Base-by-base conservation (phyloP, 2,888 invertebrate genomes). In the Hirtodrosophila trivittata region DNA sequence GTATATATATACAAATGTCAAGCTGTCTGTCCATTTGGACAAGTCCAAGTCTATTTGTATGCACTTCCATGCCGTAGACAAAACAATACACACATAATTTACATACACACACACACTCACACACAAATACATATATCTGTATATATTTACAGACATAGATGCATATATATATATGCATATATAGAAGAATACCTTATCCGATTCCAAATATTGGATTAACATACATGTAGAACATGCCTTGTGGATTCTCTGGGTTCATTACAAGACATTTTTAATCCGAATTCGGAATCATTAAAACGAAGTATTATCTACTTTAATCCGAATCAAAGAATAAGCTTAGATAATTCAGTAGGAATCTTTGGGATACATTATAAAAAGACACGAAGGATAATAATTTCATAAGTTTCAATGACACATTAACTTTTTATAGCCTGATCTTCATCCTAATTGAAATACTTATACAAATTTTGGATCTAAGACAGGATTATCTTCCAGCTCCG, bases 141-240 rank as follows among this genome's bases (percentile, higher is more conserved):
- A 13, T 32, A 46, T 14, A 38, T 16, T 10, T 38, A 30, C 35
- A 18, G 30, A 21, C 21, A 33, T 10, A 38, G 10, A 28, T 37
- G 6, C 16, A 47, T 26, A 14, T 32, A 12, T 13, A 18, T n/a
- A 47, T 21, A 16, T 13, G 25, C 35, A 28, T 28, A 28, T 39
- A 13, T 16, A 28, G 1, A 28, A 28, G 9, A 4, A 28, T 9
- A n/a, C 10, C 18, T 26, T 26, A 14, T 28, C 21, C 21, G 12
- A 12, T 26, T 28, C 18, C 57, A 57, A 57, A 66, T 64, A 57
- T 64, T 63, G 51, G 26, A 64, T 64, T 66, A 64, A 64, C 57
- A 65, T 63, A 56, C 28, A 63, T 45, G 18, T 21, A 21, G 18
- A 21, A 21, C 18, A 21, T 21, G 18, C 18, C 18, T 21, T 21